These are phyloP conservation scores for Hippocampus zosterae DNA, from an alignment of 2,113 vertebrate genomes.

Conservation along the genomic window DNA sequence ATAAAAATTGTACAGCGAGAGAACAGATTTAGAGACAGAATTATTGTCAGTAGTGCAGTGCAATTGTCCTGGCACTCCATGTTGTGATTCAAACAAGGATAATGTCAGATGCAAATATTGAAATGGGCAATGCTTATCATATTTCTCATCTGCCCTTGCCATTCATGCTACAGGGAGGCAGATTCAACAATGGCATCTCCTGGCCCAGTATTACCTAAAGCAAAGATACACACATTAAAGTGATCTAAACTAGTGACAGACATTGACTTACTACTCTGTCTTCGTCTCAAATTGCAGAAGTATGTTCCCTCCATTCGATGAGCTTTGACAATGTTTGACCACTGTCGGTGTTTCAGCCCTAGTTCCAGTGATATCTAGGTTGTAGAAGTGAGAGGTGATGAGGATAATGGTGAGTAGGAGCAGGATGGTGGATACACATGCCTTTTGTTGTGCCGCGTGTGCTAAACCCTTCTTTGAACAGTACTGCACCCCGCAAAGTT, in stretches of 20 bases:
- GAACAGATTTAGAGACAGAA: background rate
- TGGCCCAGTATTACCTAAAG: slow-evolving; percentile 51
- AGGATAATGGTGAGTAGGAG: slow-evolving; percentile 58
- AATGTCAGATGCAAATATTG: background rate
- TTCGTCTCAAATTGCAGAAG: slow-evolving; percentile 47
- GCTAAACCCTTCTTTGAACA: slow-evolving; percentile 51
- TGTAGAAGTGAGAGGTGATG: slow-evolving; percentile 48
- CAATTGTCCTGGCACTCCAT: slow-evolving; percentile 20
- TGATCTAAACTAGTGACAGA: slow-evolving; percentile 12
- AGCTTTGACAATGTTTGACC: slow-evolving; percentile 66
- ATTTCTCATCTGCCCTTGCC: slow-evolving; percentile 22
- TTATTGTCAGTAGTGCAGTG: slow-evolving; percentile 14
- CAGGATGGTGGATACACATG: slow-evolving; percentile 53
- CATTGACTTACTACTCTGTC: slow-evolving; percentile 54
- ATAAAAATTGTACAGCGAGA: too few relatives aligned
- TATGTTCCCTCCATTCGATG: slow-evolving; percentile 47
- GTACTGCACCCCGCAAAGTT: slow-evolving; percentile 33
- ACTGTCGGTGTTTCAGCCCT: slow-evolving; percentile 45
- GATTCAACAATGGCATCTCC: slow-evolving; percentile 50
- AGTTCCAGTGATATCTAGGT: slow-evolving; percentile 55
- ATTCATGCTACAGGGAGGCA: slow-evolving; percentile 4
- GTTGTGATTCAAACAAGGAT: background rate
- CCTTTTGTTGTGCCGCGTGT: slow-evolving; percentile 50
- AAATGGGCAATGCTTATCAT: slow-evolving; percentile 17
- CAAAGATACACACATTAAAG: slow-evolving; percentile 29